Percentiles rank a stretch among this genome's conserved stretches.
phyloP scores from a whole-genome alignment of 2,797 vertebrate species.

The Chromobotia macracanthus region DNA sequence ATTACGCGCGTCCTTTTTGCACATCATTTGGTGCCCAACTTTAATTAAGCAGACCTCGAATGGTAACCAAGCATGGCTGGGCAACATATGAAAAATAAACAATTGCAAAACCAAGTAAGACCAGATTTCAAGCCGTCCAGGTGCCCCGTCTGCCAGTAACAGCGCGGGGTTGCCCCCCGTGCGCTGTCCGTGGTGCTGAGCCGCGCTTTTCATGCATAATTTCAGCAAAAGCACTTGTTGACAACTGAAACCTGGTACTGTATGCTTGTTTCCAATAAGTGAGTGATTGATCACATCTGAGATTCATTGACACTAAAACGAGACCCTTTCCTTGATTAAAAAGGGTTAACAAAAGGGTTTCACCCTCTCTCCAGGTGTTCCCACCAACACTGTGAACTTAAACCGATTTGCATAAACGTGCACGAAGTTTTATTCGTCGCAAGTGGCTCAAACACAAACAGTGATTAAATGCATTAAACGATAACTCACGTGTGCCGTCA shows the following conservation, averaged over 20 bases:
- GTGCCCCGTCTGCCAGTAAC: not conserved
- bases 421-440: conserved; percentile 16
- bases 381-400: not conserved
- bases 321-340: not conserved
- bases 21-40: conserved; percentile 18
- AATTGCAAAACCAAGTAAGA: not conserved
- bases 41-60: conserved; percentile 11
- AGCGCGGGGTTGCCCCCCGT: not conserved
- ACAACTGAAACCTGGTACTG: not conserved
- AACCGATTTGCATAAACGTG: too few species aligned
- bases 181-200: conserved; percentile 72
- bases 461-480: not conserved
- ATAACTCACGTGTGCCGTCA: conserved; percentile 97
- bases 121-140: not conserved
- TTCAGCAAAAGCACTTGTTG: not conserved
- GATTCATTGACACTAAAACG: not conserved
- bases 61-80: not conserved
- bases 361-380: not conserved
- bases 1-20: not conserved
- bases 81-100: not conserved
- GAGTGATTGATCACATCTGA: not conserved
- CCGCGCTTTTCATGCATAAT: too few species aligned
- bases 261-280: too few species aligned
- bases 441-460: not conserved
- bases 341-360: too few species aligned